Evolutionary conservation across 2,113 vertebrate species (phyloP), one percentile per base, ranked within the genome.

Genomic region (Coreoperca whiteheadi): DNA sequence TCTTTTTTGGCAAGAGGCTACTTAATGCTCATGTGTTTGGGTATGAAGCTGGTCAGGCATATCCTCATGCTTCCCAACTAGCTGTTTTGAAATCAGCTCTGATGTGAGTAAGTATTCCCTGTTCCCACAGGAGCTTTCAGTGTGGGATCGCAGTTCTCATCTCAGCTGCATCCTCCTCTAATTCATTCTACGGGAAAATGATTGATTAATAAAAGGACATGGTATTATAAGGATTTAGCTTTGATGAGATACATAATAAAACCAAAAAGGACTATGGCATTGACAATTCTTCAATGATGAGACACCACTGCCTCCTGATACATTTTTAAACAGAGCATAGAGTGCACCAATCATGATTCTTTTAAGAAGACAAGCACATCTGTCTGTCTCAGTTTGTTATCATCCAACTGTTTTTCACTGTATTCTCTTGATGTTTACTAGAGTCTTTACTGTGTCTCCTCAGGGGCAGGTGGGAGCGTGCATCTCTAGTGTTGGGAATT

Each of bases 281-380:
- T 37, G 71, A 77, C 79, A 30, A 10, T 57, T 68, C 14, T 63
- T 65, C 75, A 61, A 23, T 43, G 68, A 70, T 54, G 66, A 53
- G 43, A 72, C 74, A 32, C 54, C 23, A 28, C 68, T 54, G 32
- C 53, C 61, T 66, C 32, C 65, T 54, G 20, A 74, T 83, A 34
- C 56, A 87, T 87, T 77, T 82, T 86, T 89, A 84, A 81, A 76
- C 50, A 12, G 54, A 57, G 65, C 57, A 30, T 4, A 81, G 63
- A 87, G 57, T 51, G 77, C 77, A 76, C 32, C 46, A 67, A 72
- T 85, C 46, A 67, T 54, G 25, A 82, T 82, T 81, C 37, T 67
- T 86, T 84, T 34, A 88, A 77, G 41, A 37, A 54, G 48, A 81
- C 56, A 81, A 48, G 72, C 41, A 64, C 51, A 63, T 77, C 57